Evolutionary conservation across 2,113 vertebrate genomes (phyloP).

Genomic region (Varanus salvator): DNA sequence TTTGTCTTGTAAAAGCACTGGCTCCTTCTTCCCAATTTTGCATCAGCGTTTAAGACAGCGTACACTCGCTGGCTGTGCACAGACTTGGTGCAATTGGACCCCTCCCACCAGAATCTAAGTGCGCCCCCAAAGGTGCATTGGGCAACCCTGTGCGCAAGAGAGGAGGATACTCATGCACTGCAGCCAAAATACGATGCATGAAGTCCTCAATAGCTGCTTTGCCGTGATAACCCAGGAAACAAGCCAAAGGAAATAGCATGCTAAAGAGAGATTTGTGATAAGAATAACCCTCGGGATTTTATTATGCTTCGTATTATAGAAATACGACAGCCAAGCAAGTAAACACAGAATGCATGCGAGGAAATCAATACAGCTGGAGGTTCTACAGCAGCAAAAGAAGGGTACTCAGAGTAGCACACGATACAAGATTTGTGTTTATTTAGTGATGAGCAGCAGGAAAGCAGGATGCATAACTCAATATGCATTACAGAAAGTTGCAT

Average conservation of each 20-base stretch:
- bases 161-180: neutral
- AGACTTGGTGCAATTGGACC: neutral
- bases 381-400: neutral
- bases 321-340: no score
- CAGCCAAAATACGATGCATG: neutral
- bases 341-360: no score
- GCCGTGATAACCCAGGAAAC: neutral
- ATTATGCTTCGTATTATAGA: no score
- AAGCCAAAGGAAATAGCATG: neutral
- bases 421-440: neutral
- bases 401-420: neutral
- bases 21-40: neutral
- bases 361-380: neutral
- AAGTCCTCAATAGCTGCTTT: neutral
- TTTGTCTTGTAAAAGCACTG: neutral
- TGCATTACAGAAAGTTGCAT: neutral
- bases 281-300: no score
- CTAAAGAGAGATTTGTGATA: neutral
- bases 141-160: neutral
- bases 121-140: neutral
- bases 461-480: neutral
- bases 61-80: neutral
- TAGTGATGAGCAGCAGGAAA: constrained; percentile 10
- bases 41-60: neutral
- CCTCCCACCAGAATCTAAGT: neutral